Evolutionary conservation across 2,888 invertebrate genomes (phyloP), one percentile per base, ranked within the genome.

Genomic region (Drosophila meridionalis): DNA sequence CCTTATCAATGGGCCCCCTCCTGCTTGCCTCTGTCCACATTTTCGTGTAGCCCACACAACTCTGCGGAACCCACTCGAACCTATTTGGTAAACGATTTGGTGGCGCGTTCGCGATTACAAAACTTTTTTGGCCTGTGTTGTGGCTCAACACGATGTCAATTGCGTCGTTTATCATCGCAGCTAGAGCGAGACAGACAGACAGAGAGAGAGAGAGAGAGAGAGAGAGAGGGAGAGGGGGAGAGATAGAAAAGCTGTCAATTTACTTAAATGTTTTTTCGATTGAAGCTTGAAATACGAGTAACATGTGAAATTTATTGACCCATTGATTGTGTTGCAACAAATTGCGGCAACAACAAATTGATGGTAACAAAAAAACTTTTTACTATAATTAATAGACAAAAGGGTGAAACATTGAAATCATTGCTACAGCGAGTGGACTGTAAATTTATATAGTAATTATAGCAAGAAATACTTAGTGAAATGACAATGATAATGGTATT

Each of bases 61-160:
- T 57, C 43, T 58, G 50, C 30, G 67, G 40, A 53, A 73, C 30
- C 59, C 70, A 79, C 59, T 79, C 50, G 59, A 79, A 80, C 34
- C 57, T 50, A 79, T 77, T 79, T 76, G 62, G 80, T 77, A 80
- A 77, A 52, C 75, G 75, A 73, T 73, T 73, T 73, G 42, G 40
- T 72, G 52, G 73, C 73, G 57, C 60, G 52, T 73, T 56, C 42
- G 32, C 76, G 74, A 78, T 78, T 78, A 78, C 78, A 76, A 78
- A 78, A 80, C 64, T 78, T 40, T 70, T 70, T 68, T 75, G 58
- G 43, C 61, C 57, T 59, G 42, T 58, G 45, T 53, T 69, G 30
- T 64, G 78, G 61, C 76, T 80, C 80, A 78, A 78, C 80, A 57
- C 72, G 65, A 53, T 78, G 81, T 78, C 78, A 78, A 76, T 78